Percentiles rank a stretch among this genome's conserved stretches.
Conservation (phyloP, 2,797 vertebrate genomes). For the Parotocinclus haroldoi region DNA sequence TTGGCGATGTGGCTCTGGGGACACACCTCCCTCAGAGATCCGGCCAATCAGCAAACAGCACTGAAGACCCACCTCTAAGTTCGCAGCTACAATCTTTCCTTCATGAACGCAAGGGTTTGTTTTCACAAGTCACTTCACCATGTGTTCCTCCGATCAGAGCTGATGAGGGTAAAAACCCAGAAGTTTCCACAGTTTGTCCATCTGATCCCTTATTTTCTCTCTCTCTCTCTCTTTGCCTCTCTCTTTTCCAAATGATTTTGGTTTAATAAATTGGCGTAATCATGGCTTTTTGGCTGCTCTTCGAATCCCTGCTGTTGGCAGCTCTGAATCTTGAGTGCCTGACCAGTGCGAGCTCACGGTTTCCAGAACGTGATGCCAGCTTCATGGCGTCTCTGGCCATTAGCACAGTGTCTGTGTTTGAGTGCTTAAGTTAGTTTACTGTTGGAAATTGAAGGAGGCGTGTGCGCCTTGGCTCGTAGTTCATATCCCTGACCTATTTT, state of each 20-base stretch:
- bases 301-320: slow-evolving; percentile 26
- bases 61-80: slow-evolving; percentile 6
- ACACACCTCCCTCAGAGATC: neutral
- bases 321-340: neutral
- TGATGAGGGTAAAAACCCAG: slow-evolving; percentile 41
- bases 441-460: neutral
- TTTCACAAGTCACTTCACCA: neutral
- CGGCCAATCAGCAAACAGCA: slow-evolving; percentile 15
- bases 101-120: too few species aligned
- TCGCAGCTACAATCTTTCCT: too few species aligned
- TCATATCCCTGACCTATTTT: neutral
- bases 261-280: slow-evolving; percentile 15
- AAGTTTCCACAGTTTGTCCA: slow-evolving; percentile 20
- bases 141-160: slow-evolving; percentile 48
- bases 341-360: slow-evolving; percentile 20
- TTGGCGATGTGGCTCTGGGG: slow-evolving; percentile 2
- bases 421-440: slow-evolving; percentile 2
- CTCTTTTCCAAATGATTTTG: slow-evolving; percentile 15
- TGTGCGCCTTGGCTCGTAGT: neutral
- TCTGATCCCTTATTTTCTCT: neutral
- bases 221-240: neutral
- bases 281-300: slow-evolving; percentile 26
- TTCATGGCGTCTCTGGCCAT: slow-evolving; percentile 2
- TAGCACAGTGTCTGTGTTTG: slow-evolving; percentile 10
- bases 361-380: slow-evolving; percentile 22